Evolutionary conservation across 2,888 invertebrate genomes (phyloP).

Genomic region (Leptinotarsa peninsularis): DNA sequence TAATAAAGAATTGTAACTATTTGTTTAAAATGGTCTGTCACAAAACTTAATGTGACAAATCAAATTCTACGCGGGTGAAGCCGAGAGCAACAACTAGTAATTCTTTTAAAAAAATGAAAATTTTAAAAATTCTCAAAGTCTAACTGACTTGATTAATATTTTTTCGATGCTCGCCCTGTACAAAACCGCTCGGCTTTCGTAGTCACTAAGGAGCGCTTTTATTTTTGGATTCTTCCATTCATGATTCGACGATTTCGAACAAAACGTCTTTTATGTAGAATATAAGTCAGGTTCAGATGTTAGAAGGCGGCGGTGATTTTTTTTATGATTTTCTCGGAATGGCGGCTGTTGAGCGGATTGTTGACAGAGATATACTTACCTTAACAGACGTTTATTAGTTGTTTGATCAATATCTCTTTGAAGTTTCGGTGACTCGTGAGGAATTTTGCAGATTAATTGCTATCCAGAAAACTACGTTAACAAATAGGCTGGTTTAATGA

Average conservation of each 20-base stretch:
- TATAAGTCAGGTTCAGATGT: conserved; percentile 42
- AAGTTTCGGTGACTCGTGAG: background rate
- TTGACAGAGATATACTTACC: conserved; percentile 18
- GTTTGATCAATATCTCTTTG: conserved; percentile 8
- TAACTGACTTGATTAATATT: background rate
- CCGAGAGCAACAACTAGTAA: too few relatives aligned
- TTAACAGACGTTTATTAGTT: background rate
- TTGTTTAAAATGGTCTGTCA: too few relatives aligned
- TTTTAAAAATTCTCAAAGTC: too few relatives aligned
- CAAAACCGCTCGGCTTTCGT: background rate
- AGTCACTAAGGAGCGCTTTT: conserved; percentile 33
- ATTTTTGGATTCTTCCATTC: conserved; percentile 43
- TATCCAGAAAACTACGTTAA: too few relatives aligned
- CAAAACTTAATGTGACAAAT: too few relatives aligned
- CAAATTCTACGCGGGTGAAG: too few relatives aligned
- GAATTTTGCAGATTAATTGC: background rate
- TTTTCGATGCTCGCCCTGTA: conserved; percentile 36
- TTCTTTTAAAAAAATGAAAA: too few relatives aligned
- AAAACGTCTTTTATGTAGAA: conserved; percentile 40
- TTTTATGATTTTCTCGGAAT: conserved; percentile 27
- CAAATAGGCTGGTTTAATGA: too few relatives aligned
- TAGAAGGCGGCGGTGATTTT: conserved; percentile 25
- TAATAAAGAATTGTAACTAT: too few relatives aligned
- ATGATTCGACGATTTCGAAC: conserved; percentile 43
- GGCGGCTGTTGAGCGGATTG: conserved; percentile 9